Evolutionary conservation across 2,797 vertebrate genomes (phyloP).

Genomic region (Iguana delicatissima): DNA sequence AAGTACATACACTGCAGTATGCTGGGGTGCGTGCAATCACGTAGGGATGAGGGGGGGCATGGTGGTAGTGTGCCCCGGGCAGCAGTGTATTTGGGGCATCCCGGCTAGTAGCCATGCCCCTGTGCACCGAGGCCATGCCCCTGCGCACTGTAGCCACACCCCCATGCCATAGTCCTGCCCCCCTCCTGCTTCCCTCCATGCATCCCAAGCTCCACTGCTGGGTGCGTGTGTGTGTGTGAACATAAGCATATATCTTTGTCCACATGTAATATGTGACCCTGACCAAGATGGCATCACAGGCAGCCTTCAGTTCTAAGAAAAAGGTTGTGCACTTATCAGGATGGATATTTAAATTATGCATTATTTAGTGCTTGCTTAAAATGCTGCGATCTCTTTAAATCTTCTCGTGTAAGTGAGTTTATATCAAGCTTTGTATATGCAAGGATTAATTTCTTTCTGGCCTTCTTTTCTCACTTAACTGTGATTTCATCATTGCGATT

Average conservation of each 20-base stretch:
- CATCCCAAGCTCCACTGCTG: no score
- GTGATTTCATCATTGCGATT: background rate
- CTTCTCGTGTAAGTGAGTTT: background rate
- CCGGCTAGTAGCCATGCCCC: no score
- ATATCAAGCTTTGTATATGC: background rate
- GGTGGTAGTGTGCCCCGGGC: no score
- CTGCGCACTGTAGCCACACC: no score
- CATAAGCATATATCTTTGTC: background rate
- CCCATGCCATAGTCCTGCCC: no score
- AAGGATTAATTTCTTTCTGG: background rate
- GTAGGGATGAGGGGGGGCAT: no score
- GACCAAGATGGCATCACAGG: background rate
- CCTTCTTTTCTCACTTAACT: background rate
- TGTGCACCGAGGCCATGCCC: no score
- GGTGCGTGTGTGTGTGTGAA: background rate
- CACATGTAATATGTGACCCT: background rate
- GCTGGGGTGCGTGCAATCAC: no score
- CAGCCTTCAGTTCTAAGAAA: background rate
- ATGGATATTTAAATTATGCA: background rate
- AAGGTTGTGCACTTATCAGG: background rate
- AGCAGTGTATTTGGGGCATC: no score
- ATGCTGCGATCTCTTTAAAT: background rate
- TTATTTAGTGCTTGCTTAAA: background rate
- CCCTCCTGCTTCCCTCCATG: no score
- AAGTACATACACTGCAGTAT: no score